Evolutionary conservation across 2,888 invertebrate genomes (phyloP), one percentile per base, ranked within the genome.

Genomic region (Cataglyphis cursor): DNA sequence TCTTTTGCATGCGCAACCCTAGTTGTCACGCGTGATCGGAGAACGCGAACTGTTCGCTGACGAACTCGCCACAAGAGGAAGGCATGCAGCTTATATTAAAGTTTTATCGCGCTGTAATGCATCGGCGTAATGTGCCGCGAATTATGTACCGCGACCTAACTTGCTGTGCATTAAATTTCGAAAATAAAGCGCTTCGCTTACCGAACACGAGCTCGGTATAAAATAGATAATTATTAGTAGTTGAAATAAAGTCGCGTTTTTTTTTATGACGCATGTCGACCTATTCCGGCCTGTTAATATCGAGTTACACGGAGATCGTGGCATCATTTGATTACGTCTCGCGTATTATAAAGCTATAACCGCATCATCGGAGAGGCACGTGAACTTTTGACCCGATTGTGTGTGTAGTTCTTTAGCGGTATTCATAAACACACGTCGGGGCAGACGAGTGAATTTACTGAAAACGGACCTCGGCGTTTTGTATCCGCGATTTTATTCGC

Each of bases 301-400:
- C 70, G 48, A 65, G 15, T 61, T 44, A n/a, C 64, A 48, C 24
- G 24, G 38, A 18, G 31, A 51, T 64, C 65, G 48, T 1, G 21
- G 35, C 10, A 38, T 64, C 12, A n/a, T 66, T 54, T 10, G 24
- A 31, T 68, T 72, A 64, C 12, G 18, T 72, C 24, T 72, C 24
- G 51, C 70, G 35, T 51, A 24, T 38, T 38, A 24, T 59, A 35
- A 72, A 24, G 21, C 6, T 35, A 35, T 6, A 18, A 38, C 41
- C 54, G 18, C 54, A 31, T 73, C 12, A 66, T 54, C 24, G 59
- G 84, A 81, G 82, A 64, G 78, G 78, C 78, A 62, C 57, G 72
- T 87, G 89, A 89, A 90, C 90, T 90, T 83, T 85, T 84, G 90
- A 90, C 90, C 89, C 54, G 24, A 61, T 59, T 81, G 85, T 35